Conservation (phyloP, 2,113 vertebrate genomes). For the Microcebus jonahi region DNA sequence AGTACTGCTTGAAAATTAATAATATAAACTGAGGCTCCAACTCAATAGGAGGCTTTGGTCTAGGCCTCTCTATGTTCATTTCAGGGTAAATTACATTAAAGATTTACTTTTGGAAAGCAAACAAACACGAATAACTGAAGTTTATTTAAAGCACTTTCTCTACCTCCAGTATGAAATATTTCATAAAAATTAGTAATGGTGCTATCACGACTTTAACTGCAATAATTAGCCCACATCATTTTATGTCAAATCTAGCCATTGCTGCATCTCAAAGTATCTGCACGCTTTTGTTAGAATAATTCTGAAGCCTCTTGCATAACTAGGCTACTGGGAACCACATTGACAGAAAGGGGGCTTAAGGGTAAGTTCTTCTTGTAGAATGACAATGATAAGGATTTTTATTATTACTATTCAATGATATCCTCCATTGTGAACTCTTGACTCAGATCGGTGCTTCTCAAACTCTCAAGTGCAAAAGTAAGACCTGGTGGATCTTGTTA, state of each 20-base stretch:
- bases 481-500: background rate
- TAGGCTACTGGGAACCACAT: background rate
- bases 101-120: background rate
- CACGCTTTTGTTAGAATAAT: background rate
- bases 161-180: conserved; percentile 25
- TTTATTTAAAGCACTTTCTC: background rate
- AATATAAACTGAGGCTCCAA: background rate
- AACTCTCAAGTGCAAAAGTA: background rate
- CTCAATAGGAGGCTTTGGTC: background rate
- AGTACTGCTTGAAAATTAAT: background rate
- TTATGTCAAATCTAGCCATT: background rate
- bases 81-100: background rate
- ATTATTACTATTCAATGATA: background rate
- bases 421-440: background rate
- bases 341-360: background rate
- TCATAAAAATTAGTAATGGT: background rate
- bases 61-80: background rate
- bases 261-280: background rate
- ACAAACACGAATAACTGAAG: background rate
- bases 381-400: background rate
- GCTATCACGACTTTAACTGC: background rate
- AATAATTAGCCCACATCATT: background rate
- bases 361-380: background rate
- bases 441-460: background rate
- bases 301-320: background rate